Conservation (phyloP, 2,797 vertebrate species). For the Eurystomus glaucurus region DNA sequence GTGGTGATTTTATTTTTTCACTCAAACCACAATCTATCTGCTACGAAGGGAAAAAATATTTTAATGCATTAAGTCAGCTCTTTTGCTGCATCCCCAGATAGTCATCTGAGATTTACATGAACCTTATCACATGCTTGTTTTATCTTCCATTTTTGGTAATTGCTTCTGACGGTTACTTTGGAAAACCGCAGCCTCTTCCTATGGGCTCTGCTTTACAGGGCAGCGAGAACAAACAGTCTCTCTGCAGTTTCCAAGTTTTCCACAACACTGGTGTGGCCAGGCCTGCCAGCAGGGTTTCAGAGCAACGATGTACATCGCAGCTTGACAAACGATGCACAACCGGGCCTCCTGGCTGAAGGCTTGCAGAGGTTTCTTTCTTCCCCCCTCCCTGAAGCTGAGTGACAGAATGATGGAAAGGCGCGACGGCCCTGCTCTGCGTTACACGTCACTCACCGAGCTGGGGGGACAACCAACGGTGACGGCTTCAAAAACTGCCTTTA, state of each 20-base stretch:
- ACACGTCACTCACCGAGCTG: not conserved
- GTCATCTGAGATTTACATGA: not conserved
- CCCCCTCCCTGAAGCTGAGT: not conserved
- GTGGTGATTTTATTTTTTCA: slow-evolving; percentile 14
- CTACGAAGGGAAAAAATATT: slow-evolving; percentile 58
- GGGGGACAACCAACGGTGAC: rapidly evolving
- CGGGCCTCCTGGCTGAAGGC: not conserved
- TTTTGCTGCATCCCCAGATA: not conserved
- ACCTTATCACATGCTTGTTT: not conserved
- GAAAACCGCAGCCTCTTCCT: not conserved
- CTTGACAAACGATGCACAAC: not conserved
- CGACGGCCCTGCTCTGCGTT: not conserved
- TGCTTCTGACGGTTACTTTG: not conserved
- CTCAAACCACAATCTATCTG: slow-evolving; percentile 57
- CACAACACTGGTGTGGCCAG: not conserved
- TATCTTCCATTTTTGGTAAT: not conserved
- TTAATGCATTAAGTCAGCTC: slow-evolving; percentile 38
- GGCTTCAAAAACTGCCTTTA: not conserved
- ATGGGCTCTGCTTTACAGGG: not conserved
- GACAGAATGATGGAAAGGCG: slow-evolving; percentile 8
- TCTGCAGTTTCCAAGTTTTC: not conserved
- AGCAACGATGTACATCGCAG: not conserved
- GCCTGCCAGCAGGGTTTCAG: not conserved
- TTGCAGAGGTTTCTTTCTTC: not conserved
- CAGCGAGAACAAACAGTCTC: not conserved